Evolutionary conservation across 2,113 vertebrate genomes (phyloP).

Genomic region (Girardinichthys multiradiatus): DNA sequence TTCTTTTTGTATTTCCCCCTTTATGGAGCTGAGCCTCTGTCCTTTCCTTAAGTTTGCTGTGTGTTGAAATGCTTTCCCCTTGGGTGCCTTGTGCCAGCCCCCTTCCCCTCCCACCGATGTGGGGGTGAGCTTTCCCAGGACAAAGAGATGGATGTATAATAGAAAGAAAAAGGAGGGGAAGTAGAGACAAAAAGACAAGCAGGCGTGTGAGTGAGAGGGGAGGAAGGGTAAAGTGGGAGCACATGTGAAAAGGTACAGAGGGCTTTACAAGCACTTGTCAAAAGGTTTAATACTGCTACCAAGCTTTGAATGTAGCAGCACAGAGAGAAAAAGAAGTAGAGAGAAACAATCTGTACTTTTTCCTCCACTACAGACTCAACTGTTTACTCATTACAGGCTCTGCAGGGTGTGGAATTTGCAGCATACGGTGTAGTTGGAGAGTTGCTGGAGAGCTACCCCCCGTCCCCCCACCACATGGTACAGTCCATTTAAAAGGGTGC

Average conservation of each 20-base stretch:
- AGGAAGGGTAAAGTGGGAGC: constrained; percentile 54
- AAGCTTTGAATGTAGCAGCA: constrained; percentile 38
- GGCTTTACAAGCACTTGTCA: constrained; percentile 71
- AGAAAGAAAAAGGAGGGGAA: constrained; percentile 66
- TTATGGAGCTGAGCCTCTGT: constrained; percentile 49
- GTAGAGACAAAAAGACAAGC: constrained; percentile 70
- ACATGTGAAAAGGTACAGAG: constrained; percentile 56
- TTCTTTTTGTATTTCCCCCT: constrained; percentile 39
- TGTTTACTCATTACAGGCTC: constrained; percentile 55
- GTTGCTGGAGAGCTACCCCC: constrained; percentile 54
- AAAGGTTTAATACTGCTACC: constrained; percentile 45
- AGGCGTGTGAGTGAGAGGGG: constrained; percentile 60
- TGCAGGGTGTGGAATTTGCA: constrained; percentile 46
- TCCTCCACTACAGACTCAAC: constrained; percentile 26
- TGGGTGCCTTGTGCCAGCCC: constrained; percentile 65
- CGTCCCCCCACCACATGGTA: constrained; percentile 78
- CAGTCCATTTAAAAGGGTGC: constrained; percentile 82
- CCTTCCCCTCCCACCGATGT: constrained; percentile 61
- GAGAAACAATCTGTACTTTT: constrained; percentile 43
- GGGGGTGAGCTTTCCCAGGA: constrained; percentile 78
- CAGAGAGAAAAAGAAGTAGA: constrained; percentile 13
- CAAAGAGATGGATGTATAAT: constrained; percentile 81
- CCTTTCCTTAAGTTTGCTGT: constrained; percentile 66
- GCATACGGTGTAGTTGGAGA: constrained; percentile 50
- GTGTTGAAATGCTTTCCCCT: constrained; percentile 71